Base-by-base conservation (phyloP, 2,113 vertebrate genomes). In the Pollachius pollachius region DNA sequence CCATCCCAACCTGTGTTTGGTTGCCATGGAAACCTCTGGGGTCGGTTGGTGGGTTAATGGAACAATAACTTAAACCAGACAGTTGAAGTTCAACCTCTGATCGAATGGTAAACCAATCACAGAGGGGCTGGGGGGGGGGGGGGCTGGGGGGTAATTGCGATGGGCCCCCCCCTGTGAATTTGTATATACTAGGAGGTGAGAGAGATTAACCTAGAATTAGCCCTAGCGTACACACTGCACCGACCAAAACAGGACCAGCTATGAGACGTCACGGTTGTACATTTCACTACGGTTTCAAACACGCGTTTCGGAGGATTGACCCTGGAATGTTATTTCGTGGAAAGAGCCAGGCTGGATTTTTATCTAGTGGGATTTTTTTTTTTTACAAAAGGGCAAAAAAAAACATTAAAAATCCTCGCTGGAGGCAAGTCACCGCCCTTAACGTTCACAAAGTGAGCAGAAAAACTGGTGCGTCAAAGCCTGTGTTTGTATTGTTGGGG, bases 1-100 rank as follows among this genome's bases (percentile, higher is more conserved):
- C 61, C 5, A 7, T 58, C 25, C 27, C 65, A 13, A 57, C 25
- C 67, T 30, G 67, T 57, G 41, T 21, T 15, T 2, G 69, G 41
- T 75, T 76, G 77, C 83, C 75, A 86, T 75, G 81, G 81, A 87
- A 87, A 81, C 54, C 71, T 7, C 41, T 74, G 52, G 72, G 73
- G 34, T 70, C 64, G 67, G 19, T 67, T 69, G 75, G 77, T 58
- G 54, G 54, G 17, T 1, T 71, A 80, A 77, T 77, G 81, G 71
- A 80, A 79, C 76, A 81, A 80, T 74, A 76, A 78, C 34, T 64
- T 64, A 18, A 1, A 56, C 52, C 74, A 67, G 37, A 73, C 69
- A 79, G 70, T 48, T 73, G 67, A 77, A 74, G 72, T 64, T 41
- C 56, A 59, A 69, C 60, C 16, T 23, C 71, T 81, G 79, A 87